A percentile compares a stretch with the other conserved stretches of the same genome.
phyloP scores from a whole-genome alignment of 1,140 invertebrate genomes.

The Penaeus chinensis region DNA sequence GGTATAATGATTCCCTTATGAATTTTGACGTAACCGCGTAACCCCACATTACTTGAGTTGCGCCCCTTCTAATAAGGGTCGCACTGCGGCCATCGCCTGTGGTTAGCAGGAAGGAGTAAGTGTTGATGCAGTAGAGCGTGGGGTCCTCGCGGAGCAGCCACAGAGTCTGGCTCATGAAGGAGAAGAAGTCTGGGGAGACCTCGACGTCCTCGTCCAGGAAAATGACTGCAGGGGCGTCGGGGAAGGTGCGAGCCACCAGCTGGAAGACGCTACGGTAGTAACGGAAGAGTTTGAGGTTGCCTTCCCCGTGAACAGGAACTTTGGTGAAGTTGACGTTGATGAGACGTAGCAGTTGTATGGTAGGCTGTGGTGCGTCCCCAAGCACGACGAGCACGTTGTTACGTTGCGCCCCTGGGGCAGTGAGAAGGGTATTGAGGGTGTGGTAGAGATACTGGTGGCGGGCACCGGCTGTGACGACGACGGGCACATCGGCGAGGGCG shows the following conservation, averaged over 20 bases:
- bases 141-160: slow-evolving; percentile 73
- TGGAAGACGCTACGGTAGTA: slow-evolving; percentile 27
- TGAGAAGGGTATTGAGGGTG: too few species aligned
- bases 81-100: slow-evolving; percentile 14
- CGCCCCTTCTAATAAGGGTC: slow-evolving; percentile 37
- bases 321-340: too few species aligned
- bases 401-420: not conserved
- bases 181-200: slow-evolving; percentile 76
- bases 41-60: slow-evolving; percentile 56
- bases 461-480: slow-evolving; percentile 7
- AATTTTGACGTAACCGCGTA: slow-evolving; percentile 52
- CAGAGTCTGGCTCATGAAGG: slow-evolving; percentile 75
- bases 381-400: too few species aligned
- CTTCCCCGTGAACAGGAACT: too few species aligned
- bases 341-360: too few species aligned
- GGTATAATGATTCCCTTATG: slow-evolving; percentile 37
- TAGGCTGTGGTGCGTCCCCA: too few species aligned
- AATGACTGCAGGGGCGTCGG: slow-evolving; percentile 68
- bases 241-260: slow-evolving; percentile 18
- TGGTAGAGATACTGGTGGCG: slow-evolving; percentile 14
- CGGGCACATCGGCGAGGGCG: slow-evolving; percentile 18
- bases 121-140: slow-evolving; percentile 75
- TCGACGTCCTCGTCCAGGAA: slow-evolving; percentile 78
- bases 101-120: slow-evolving; percentile 66
- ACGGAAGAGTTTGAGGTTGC: too few species aligned